These are phyloP conservation scores for Zootermopsis nevadensis DNA, from an alignment of 2,888 invertebrate species.

Conservation along the genomic window DNA sequence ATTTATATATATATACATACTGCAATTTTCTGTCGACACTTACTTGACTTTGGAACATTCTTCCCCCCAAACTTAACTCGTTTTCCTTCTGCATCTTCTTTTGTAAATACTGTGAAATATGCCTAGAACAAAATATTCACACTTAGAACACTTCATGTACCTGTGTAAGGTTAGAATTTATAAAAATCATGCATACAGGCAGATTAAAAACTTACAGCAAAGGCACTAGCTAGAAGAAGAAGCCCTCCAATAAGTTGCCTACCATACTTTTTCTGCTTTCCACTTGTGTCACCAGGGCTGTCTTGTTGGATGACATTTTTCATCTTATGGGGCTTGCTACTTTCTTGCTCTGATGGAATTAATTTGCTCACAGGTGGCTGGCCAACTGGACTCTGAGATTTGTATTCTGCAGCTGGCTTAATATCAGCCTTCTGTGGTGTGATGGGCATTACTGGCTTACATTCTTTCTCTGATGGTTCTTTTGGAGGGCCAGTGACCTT, in stretches of 20 bases:
- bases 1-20: no score
- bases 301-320: background rate
- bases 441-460: background rate
- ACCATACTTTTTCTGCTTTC: background rate
- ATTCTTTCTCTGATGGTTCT: background rate
- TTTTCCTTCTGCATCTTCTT: background rate
- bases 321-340: background rate
- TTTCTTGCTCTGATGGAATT: background rate
- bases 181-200: background rate
- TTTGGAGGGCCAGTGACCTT: background rate
- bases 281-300: background rate
- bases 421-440: background rate
- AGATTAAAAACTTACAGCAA: conserved; percentile 1
- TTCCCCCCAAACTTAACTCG: background rate
- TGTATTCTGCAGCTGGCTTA: background rate
- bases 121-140: background rate
- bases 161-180: background rate
- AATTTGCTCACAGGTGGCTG: no score
- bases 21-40: background rate
- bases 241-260: conserved; percentile 1
- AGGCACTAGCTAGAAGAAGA: conserved; percentile 5
- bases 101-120: background rate
- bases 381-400: no score
- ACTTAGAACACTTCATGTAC: background rate
- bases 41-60: background rate